These are phyloP conservation scores for Drosophila setosimentum DNA, from an alignment of 2,888 invertebrate species.

Conservation along the genomic window DNA sequence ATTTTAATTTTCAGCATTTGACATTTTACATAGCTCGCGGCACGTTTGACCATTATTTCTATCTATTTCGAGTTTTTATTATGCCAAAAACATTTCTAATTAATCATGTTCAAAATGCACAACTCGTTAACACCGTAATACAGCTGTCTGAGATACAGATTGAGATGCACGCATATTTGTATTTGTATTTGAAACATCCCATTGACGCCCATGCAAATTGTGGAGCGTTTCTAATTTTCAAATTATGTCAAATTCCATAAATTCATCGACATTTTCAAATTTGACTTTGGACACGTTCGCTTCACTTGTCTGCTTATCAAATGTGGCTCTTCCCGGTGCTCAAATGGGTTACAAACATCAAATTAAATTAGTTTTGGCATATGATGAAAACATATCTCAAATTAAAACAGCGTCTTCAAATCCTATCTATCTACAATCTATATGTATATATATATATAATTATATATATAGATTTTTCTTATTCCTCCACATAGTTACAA, in stretches of 20 bases:
- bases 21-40: not conserved
- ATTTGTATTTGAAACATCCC: conserved; percentile 19
- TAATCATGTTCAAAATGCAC: conserved; percentile 59
- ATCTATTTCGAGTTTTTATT: conserved; percentile 31
- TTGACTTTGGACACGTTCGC: conserved; percentile 28
- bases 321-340: conserved; percentile 7
- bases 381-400: conserved; percentile 2
- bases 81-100: conserved; percentile 34
- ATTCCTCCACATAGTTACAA: not conserved
- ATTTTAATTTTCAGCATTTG: conserved; percentile 2
- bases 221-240: conserved; percentile 37
- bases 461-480: not conserved
- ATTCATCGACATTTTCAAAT: conserved; percentile 46
- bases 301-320: conserved; percentile 17
- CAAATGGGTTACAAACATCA: conserved; percentile 1
- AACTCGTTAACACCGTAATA: conserved; percentile 45
- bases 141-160: conserved; percentile 7
- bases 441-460: not conserved
- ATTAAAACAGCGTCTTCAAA: not conserved
- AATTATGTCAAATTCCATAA: conserved; percentile 63
- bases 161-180: conserved; percentile 11
- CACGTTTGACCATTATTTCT: not conserved
- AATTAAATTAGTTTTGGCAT: conserved; percentile 18
- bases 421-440: not conserved
- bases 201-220: conserved; percentile 27